phyloP scores from a whole-genome alignment of 2,113 vertebrate genomes.

The Lepisosteus osseus region DNA sequence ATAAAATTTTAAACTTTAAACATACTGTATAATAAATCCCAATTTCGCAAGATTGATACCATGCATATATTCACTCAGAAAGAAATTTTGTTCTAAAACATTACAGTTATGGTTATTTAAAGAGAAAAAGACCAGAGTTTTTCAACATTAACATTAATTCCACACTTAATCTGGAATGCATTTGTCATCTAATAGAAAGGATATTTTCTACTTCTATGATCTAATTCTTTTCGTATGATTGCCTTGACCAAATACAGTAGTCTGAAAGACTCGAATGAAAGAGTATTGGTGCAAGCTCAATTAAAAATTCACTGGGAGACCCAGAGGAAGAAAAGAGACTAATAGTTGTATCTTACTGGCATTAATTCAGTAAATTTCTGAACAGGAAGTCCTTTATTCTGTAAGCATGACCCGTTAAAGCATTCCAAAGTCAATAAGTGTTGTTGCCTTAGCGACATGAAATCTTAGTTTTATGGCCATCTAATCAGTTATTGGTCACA shows the following conservation, averaged over 20 bases:
- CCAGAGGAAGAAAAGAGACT: not conserved
- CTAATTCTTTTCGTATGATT: conserved; percentile 6
- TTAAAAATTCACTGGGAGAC: not conserved
- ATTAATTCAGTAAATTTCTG: conserved; percentile 45
- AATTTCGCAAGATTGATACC: not conserved
- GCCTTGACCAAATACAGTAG: conserved; percentile 7
- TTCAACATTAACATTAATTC: not conserved
- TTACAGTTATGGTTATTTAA: not conserved
- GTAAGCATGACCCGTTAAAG: conserved; percentile 48
- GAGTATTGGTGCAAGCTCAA: not conserved
- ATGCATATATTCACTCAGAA: too few species aligned
- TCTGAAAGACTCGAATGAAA: not conserved
- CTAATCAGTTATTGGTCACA: too few species aligned
- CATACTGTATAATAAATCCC: not conserved
- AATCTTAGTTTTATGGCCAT: conserved; percentile 28
- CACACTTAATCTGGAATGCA: conserved; percentile 3
- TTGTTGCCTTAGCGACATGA: conserved; percentile 55
- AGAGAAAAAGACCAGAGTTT: not conserved
- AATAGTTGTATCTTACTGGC: conserved; percentile 35
- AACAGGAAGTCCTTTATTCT: conserved; percentile 57
- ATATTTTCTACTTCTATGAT: not conserved
- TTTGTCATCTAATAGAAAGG: not conserved
- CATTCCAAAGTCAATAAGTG: conserved; percentile 52
- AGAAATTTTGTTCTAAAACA: not conserved
- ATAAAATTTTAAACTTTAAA: too few species aligned